A percentile compares a stretch with the other conserved stretches of the same genome.
Evolutionary conservation across 2,797 vertebrate species (phyloP).

Genomic region (Mus spretus): DNA sequence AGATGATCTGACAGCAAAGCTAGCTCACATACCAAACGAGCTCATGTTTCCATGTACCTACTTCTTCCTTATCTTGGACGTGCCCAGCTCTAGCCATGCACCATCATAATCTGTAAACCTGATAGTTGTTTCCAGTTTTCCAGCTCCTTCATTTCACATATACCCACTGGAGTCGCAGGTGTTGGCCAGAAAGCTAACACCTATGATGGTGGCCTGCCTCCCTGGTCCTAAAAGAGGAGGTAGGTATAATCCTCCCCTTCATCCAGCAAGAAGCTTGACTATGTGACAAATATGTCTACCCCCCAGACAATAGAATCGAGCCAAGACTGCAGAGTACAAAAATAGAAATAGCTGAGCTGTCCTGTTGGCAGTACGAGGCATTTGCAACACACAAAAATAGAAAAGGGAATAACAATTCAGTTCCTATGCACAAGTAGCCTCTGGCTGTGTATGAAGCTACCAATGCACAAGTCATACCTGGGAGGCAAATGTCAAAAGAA

Average conservation of each 20-base stretch:
- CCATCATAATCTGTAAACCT: neutral
- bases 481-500: neutral
- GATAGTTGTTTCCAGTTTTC: neutral
- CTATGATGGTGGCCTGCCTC: neutral
- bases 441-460: neutral
- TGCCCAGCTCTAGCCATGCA: neutral
- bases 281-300: neutral
- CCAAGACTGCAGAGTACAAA: neutral
- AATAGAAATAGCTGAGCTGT: neutral
- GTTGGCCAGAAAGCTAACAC: neutral
- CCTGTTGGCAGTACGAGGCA: neutral
- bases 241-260: neutral
- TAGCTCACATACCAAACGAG: neutral
- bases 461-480: neutral
- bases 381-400: neutral
- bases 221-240: neutral
- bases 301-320: neutral
- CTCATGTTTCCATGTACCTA: neutral
- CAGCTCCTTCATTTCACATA: neutral
- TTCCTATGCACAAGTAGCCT: neutral
- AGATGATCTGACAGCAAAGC: neutral
- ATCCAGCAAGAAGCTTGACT: neutral
- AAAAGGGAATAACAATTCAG: neutral
- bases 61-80: neutral
- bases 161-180: neutral